A percentile compares a stretch with the other conserved stretches of the same genome.
phyloP scores from a whole-genome alignment of 2,888 invertebrate species.

The Phania funesta region DNA sequence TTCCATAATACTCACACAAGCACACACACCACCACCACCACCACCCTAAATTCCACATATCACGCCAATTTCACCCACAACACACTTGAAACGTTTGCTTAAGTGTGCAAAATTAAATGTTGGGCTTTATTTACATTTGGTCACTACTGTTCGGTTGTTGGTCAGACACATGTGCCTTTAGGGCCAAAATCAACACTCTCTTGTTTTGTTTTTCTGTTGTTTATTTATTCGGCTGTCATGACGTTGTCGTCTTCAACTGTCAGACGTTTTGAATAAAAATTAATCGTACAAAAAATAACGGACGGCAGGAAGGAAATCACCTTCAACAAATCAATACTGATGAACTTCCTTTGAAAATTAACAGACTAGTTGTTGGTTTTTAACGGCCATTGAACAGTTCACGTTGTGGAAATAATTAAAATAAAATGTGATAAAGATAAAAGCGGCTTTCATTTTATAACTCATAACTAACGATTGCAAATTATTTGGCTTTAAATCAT shows the following conservation, averaged over 20 bases:
- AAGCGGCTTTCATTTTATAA: not conserved
- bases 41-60: too few relatives aligned
- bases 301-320: slow-evolving; percentile 63
- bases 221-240: slow-evolving; percentile 32
- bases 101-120: slow-evolving; percentile 57
- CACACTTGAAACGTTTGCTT: slow-evolving; percentile 39
- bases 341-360: slow-evolving; percentile 55
- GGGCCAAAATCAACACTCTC: slow-evolving; percentile 60
- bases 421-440: not conserved
- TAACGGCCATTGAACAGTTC: not conserved
- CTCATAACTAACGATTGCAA: not conserved
- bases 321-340: slow-evolving; percentile 63
- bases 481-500: slow-evolving; percentile 9
- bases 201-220: slow-evolving; percentile 34
- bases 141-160: slow-evolving; percentile 58
- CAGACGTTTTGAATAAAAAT: slow-evolving; percentile 51
- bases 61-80: not conserved
- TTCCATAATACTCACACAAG: not conserved
- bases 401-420: slow-evolving; percentile 24
- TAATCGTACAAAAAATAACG: slow-evolving; percentile 33
- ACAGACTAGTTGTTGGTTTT: slow-evolving; percentile 34
- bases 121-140: slow-evolving; percentile 61
- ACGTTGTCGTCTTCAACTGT: slow-evolving; percentile 18
- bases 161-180: slow-evolving; percentile 61
- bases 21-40: not conserved